Base-by-base conservation (phyloP, 2,113 vertebrate species). In the Struthio camelus region DNA sequence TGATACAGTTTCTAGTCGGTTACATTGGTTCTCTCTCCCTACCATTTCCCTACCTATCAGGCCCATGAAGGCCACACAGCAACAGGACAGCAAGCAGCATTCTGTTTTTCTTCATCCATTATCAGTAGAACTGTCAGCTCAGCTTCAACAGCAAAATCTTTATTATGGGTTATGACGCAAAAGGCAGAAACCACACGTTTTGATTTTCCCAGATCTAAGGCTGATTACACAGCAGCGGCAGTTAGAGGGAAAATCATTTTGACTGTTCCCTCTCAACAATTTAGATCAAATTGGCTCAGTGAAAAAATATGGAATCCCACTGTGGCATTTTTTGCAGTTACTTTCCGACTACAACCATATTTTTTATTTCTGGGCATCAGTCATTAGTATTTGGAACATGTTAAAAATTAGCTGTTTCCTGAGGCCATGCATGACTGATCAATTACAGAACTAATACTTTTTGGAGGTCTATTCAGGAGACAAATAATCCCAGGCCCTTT, bases 301-400 rank as follows among this genome's bases (percentile, higher is more conserved):
- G n/a, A n/a, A n/a, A n/a, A n/a, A 96, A 97, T 79, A 91, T 0
- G 72, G 96, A 92, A 97, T 88, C 88, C 95, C 94, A 96, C 90
- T 30, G 66, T 80, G 95, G 78, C 85, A 81, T 81, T 96, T 96
- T 88, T 84, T 90, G 89, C 89, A 95, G 83, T 80, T 56, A 27
- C 85, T 93, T 93, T 83, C 81, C 4, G 18, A 90, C 64, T 83
- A 87, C 83, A 88, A 59, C 32, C 24, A 38, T 40, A 69, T 80
- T n/a, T 24, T 7, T 32, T 42, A 61, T 67, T 77, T 70, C 34
- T 66, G 15, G 90, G 61, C 80, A 90, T 38, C 70, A 40, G 78
- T 81, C 88, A 95, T 89, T 86, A 92, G 86, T 50, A 87, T 91
- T 91, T 96, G 91, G 78, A 84, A 91, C 81, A 70, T 87, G 83